A percentile compares a stretch with the other conserved stretches of the same genome.
Evolutionary conservation across 1,140 invertebrate species (phyloP).

Genomic region (Triops longicaudatus): DNA sequence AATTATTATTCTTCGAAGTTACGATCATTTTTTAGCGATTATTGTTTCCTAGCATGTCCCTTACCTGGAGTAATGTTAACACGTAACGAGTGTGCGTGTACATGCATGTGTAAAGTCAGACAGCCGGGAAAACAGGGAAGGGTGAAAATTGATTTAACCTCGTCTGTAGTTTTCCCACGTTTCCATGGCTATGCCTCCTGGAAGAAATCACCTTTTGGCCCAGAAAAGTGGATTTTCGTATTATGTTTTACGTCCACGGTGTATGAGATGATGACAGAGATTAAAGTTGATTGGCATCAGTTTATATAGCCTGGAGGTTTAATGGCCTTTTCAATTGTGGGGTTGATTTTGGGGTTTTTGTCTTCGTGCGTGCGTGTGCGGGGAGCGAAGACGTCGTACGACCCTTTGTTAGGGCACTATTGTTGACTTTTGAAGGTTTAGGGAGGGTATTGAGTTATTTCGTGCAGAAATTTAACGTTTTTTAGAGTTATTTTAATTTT

Average conservation of each 20-base stretch:
- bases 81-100: neutral
- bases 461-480: no score
- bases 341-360: neutral
- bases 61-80: neutral
- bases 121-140: neutral
- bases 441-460: no score
- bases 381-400: neutral
- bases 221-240: neutral
- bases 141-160: constrained; percentile 5
- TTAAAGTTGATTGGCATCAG: neutral
- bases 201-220: neutral
- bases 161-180: neutral
- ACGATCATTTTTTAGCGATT: no score
- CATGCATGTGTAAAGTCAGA: neutral
- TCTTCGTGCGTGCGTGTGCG: neutral
- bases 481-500: no score
- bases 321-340: neutral
- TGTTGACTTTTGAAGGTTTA: no score
- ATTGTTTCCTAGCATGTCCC: neutral
- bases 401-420: neutral
- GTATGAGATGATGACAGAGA: no score
- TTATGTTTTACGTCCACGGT: no score
- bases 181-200: neutral
- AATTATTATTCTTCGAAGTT: no score
- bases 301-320: neutral